A percentile compares a stretch with the other conserved stretches of the same genome.
These are phyloP conservation scores for Cairina moschata DNA, from an alignment of 2,113 vertebrate species.

Conservation along the genomic window DNA sequence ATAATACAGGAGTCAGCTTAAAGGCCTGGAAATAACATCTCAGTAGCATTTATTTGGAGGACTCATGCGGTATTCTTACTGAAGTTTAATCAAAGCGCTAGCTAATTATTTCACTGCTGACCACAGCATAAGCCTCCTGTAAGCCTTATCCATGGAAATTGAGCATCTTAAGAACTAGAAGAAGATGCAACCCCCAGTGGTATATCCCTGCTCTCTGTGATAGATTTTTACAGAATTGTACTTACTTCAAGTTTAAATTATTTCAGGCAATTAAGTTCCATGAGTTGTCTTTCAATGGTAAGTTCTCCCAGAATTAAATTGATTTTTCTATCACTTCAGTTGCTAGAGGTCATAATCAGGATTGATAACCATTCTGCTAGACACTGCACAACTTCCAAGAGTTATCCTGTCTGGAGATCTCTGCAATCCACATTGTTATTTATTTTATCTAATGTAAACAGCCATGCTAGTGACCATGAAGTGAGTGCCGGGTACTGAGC, in stretches of 20 bases:
- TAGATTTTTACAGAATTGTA: conserved; percentile 14
- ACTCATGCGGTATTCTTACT: not conserved
- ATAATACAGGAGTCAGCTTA: not conserved
- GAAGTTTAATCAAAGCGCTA: not conserved
- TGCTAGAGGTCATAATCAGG: not conserved
- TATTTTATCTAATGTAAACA: not conserved
- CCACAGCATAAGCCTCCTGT: not conserved
- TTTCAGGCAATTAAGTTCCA: conserved; percentile 17
- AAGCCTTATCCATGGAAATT: not conserved
- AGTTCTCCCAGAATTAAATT: not conserved
- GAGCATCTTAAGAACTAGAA: not conserved
- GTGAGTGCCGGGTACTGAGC: not conserved
- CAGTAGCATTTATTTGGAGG: not conserved
- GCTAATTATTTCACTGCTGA: conserved; percentile 12
- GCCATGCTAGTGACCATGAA: not conserved
- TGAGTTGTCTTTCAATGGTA: not conserved
- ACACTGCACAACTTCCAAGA: not conserved
- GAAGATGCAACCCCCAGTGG: not conserved
- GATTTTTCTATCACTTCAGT: conserved; percentile 2
- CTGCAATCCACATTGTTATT: not conserved
- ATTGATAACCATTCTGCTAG: not conserved
- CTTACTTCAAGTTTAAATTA: not conserved
- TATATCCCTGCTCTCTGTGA: not conserved
- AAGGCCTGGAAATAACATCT: not conserved
- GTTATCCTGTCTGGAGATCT: not conserved